These are phyloP conservation scores for Plutomurus gul DNA, from an alignment of 1,140 invertebrate genomes.

Conservation along the genomic window DNA sequence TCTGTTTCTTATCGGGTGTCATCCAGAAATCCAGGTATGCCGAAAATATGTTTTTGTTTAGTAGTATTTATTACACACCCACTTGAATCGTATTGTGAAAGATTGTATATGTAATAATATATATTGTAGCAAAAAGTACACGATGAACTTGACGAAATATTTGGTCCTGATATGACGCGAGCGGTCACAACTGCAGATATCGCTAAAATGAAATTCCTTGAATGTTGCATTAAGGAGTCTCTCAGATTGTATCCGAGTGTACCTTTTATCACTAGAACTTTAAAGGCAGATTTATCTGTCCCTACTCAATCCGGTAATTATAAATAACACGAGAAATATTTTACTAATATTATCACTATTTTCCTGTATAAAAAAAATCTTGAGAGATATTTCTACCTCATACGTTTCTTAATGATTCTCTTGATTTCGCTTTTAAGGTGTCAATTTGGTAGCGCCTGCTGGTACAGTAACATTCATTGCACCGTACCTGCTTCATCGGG, in stretches of 20 bases:
- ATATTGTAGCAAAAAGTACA: conserved; percentile 50
- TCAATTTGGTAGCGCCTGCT: neutral
- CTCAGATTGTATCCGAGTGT: conserved; percentile 68
- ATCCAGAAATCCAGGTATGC: conserved; percentile 67
- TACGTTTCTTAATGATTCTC: neutral
- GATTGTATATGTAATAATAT: neutral
- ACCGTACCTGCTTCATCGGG: conserved; percentile 60
- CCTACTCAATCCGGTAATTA: no score
- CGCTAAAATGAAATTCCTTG: conserved; percentile 65
- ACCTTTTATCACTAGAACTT: conserved; percentile 62
- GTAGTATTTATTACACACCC: neutral
- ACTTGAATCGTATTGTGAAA: neutral
- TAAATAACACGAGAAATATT: no score
- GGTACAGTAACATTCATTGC: conserved; percentile 57
- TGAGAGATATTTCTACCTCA: neutral
- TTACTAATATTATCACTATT: neutral
- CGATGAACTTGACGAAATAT: conserved; percentile 56
- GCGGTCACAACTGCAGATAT: conserved; percentile 60
- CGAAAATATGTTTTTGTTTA: neutral
- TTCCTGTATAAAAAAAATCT: neutral
- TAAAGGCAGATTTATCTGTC: conserved; percentile 57
- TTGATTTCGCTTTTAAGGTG: conserved; percentile 45
- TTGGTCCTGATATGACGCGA: conserved; percentile 53
- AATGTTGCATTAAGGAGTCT: conserved; percentile 68
- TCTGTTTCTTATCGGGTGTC: conserved; percentile 66